Base-by-base conservation (phyloP, 2,888 invertebrate species). In the Oxyteleia sp. region DNA sequence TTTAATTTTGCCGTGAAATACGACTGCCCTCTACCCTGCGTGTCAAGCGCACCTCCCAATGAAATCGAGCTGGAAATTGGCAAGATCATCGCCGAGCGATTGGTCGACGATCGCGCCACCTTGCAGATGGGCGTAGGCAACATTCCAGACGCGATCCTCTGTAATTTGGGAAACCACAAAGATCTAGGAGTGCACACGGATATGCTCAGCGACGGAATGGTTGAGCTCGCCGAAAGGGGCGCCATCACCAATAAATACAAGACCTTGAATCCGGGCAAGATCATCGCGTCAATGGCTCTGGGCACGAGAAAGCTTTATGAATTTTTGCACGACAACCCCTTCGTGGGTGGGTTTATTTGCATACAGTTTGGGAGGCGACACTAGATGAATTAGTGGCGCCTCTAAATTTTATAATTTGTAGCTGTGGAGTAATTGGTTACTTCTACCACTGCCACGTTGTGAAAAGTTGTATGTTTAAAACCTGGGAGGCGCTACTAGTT, bases 41-140 rank as follows among this genome's bases (percentile, higher is more conserved):
- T 94, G 53, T 89, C 92, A 26, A 90, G 92, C n/a, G 89, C 90
- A 13, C 88, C 90, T 3, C 91, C 94, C 0, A 92, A 93, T 3
- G 93, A 94, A 0, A 93, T 94, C n/a, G 95, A 95, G 88, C 88
- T 91, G 26, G 93, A 94, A 85, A 95, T 96, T 61, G 96, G 95
- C 2, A 93, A 94, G 86, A 93, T 94, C n/a, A 94, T 96, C 79
- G 95, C 95, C 3, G 94, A 95, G 7, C 94, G 95, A 79, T 89
- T 96, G 18, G 94, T 96, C 1, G 94, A 94, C 45, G 94, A 96
- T 90, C 95, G 95, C 20, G 95, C 95, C 10, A 96, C 96, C 0
- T 90, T 96, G 76, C 96, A 96, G 88, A 95, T 96, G 94, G 95
- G 95, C 69, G 95, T 96, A 85, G 96, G 96, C 11, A 94, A 94